phyloP scores from a whole-genome alignment of 2,888 invertebrate species.

The Apoda limacodes region DNA sequence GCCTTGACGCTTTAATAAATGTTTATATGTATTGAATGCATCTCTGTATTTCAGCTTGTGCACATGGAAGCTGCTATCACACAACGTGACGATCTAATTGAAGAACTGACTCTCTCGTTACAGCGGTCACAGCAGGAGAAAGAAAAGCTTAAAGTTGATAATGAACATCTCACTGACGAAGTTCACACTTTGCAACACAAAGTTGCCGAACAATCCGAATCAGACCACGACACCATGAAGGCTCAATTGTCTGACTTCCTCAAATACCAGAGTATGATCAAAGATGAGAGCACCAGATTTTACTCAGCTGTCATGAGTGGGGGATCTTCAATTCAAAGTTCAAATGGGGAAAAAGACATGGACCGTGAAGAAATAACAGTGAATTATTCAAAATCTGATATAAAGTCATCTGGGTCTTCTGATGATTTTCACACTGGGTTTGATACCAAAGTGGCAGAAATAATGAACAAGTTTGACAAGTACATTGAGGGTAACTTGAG shows the following conservation, averaged over 20 bases:
- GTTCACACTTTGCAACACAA: conserved; percentile 60
- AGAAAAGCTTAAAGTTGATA: conserved; percentile 71
- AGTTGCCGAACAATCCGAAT: conserved; percentile 37
- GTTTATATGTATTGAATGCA: conserved; percentile 28
- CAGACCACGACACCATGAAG: conserved; percentile 50
- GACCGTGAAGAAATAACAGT: conserved; percentile 59
- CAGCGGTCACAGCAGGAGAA: conserved; percentile 74
- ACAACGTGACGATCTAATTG: conserved; percentile 78
- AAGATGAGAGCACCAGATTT: conserved; percentile 56
- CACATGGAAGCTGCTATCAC: conserved; percentile 78
- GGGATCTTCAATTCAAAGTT: conserved; percentile 46
- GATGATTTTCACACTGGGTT: conserved; percentile 52
- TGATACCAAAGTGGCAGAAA: conserved; percentile 38
- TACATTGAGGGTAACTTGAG: conserved; percentile 50
- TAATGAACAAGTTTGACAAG: conserved; percentile 45
- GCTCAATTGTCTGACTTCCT: conserved; percentile 56
- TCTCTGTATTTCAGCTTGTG: conserved; percentile 74
- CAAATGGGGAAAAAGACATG: conserved; percentile 60
- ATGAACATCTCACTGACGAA: conserved; percentile 71
- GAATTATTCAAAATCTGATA: conserved; percentile 52
- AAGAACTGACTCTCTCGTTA: conserved; percentile 77
- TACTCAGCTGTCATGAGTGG: conserved; percentile 56
- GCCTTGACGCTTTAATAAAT: conserved; percentile 19
- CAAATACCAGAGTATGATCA: conserved; percentile 52
- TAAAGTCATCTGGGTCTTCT: conserved; percentile 41